phyloP scores from a whole-genome alignment of 2,113 vertebrate genomes.

The Clinocottus analis region DNA sequence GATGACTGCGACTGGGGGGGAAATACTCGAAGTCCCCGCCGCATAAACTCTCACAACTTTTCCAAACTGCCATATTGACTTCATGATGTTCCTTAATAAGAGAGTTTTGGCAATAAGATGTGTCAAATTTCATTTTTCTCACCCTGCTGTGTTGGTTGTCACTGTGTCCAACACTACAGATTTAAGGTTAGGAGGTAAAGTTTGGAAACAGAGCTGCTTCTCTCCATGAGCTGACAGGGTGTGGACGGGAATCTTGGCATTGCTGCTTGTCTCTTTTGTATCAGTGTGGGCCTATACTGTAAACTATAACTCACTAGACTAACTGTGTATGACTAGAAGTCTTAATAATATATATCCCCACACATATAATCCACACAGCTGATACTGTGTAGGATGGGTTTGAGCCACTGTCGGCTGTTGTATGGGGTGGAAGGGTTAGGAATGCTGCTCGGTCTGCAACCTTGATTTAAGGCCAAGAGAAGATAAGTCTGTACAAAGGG shows the following conservation, averaged over 20 bases:
- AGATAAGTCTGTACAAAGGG: constrained; percentile 67
- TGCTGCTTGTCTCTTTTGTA: background rate
- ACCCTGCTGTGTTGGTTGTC: too few relatives aligned
- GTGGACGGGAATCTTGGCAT: constrained; percentile 35
- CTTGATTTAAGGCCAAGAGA: constrained; percentile 56
- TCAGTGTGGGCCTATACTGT: background rate
- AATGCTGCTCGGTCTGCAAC: constrained; percentile 44
- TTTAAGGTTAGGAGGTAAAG: background rate
- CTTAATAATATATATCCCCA: background rate
- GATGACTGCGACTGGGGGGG: constrained; percentile 10
- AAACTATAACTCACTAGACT: constrained; percentile 4
- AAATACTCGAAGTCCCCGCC: background rate
- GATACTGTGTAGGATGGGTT: constrained; percentile 25
- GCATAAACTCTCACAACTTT: background rate
- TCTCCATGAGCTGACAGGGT: background rate
- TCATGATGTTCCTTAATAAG: too few relatives aligned
- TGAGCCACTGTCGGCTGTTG: constrained; percentile 12
- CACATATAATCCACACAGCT: constrained; percentile 1
- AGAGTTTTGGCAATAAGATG: too few relatives aligned
- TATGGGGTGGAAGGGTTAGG: background rate
- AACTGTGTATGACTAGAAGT: background rate
- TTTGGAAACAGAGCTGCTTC: background rate
- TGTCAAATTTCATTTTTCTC: too few relatives aligned
- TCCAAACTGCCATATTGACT: too few relatives aligned
- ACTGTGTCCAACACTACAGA: too few relatives aligned